Percentiles rank a stretch among this genome's conserved stretches.
phyloP scores from a whole-genome alignment of 2,113 vertebrate species.

The Lophius piscatorius region DNA sequence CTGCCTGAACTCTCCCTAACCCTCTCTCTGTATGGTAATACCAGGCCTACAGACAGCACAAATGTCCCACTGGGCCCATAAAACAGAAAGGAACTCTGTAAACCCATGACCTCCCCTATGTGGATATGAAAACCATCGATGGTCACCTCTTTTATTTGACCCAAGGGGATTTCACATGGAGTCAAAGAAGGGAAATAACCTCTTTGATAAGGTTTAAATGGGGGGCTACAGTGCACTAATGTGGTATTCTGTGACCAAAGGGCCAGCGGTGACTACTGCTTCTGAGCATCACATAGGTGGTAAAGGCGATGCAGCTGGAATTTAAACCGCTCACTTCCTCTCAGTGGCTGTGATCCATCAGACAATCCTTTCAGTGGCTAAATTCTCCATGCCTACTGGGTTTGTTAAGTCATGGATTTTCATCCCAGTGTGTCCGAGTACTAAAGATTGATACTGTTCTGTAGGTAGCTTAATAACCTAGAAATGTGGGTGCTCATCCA shows the following conservation, averaged over 20 bases:
- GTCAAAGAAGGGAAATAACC: conserved; percentile 55
- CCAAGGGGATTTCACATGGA: conserved; percentile 49
- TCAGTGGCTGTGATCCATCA: conserved; percentile 24
- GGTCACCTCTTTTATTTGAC: conserved; percentile 63
- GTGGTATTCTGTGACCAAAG: conserved; percentile 35
- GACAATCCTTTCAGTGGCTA: neutral
- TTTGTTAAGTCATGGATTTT: conserved; percentile 18
- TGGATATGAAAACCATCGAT: conserved; percentile 74
- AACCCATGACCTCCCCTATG: conserved; percentile 67
- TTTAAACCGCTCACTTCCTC: conserved; percentile 34
- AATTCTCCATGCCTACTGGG: neutral
- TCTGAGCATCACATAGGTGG: conserved; percentile 21
- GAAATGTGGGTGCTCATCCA: conserved; percentile 30
- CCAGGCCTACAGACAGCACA: conserved; percentile 52
- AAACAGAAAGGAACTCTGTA: conserved; percentile 76
- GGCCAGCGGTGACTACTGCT: conserved; percentile 26
- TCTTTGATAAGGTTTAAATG: conserved; percentile 64
- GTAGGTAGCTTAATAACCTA: conserved; percentile 21
- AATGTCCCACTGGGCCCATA: conserved; percentile 60
- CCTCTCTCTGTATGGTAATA: conserved; percentile 66
- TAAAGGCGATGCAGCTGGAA: conserved; percentile 15
- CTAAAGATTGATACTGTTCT: conserved; percentile 20
- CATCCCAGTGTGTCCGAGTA: neutral
- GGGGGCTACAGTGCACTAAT: conserved; percentile 20
- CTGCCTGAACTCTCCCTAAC: conserved; percentile 75